These are phyloP conservation scores for Drosophila mojavensis DNA, from an alignment of 1,140 invertebrate genomes.

Conservation along the genomic window DNA sequence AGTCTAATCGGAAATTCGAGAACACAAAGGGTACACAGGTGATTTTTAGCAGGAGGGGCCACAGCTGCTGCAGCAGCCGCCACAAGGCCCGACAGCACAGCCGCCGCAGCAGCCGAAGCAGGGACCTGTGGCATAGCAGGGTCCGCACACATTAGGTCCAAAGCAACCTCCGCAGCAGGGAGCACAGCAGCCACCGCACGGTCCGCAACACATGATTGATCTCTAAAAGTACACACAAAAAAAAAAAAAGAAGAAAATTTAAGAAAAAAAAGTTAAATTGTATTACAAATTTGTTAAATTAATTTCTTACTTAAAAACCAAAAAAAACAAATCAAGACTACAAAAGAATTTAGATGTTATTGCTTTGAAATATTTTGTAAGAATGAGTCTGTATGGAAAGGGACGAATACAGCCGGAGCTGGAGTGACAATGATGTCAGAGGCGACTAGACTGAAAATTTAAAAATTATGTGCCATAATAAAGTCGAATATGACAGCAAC, in stretches of 20 bases:
- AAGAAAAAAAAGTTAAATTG: too few relatives aligned
- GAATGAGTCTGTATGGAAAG: conserved; percentile 7
- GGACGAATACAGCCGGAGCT: too few relatives aligned
- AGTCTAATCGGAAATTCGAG: too few relatives aligned
- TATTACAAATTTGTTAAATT: background rate
- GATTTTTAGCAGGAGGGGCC: conserved; percentile 30
- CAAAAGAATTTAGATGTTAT: conserved; percentile 45
- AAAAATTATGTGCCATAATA: too few relatives aligned
- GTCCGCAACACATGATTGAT: conserved; percentile 45
- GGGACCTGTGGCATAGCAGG: conserved; percentile 36
- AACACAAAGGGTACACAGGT: background rate
- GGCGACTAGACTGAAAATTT: background rate
- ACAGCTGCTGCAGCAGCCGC: conserved; percentile 39
- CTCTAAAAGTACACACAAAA: background rate
- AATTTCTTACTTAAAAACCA: conserved; percentile 20
- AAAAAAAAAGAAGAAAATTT: too few relatives aligned
- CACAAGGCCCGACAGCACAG: conserved; percentile 21
- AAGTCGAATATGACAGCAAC: background rate
- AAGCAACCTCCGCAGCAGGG: conserved; percentile 35
- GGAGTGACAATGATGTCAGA: background rate
- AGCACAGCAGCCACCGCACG: conserved; percentile 36
- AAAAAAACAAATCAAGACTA: conserved; percentile 33
- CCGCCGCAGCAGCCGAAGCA: conserved; percentile 41
- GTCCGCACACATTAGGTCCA: conserved; percentile 41
- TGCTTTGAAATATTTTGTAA: conserved; percentile 4